phyloP scores from a whole-genome alignment of 2,888 invertebrate genomes.

The Auanema freiburgensis region DNA sequence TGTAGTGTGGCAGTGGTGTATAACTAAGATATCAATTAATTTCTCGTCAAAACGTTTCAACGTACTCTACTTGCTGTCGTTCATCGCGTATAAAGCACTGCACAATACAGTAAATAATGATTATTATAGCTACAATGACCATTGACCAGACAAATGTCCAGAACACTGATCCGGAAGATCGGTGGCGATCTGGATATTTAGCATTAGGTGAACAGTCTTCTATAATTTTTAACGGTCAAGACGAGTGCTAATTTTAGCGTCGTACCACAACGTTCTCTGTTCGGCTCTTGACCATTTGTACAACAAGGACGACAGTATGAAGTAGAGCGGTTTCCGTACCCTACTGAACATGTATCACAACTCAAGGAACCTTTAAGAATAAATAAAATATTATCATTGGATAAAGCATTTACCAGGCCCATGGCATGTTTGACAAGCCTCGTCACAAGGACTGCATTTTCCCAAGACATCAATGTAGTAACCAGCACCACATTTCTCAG shows the following conservation, averaged over 20 bases:
- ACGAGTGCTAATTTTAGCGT: too few relatives aligned
- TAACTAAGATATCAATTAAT: slow-evolving; percentile 29
- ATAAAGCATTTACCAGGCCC: slow-evolving; percentile 48
- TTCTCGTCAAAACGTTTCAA: not conserved
- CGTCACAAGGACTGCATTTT: slow-evolving; percentile 56
- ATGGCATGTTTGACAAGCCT: slow-evolving; percentile 55
- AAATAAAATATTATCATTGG: too few relatives aligned
- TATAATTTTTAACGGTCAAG: slow-evolving; percentile 14
- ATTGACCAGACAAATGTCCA: slow-evolving; percentile 30
- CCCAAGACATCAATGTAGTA: slow-evolving; percentile 52
- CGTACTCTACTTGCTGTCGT: slow-evolving; percentile 32
- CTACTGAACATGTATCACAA: slow-evolving; percentile 55
- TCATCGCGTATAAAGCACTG: slow-evolving; percentile 12
- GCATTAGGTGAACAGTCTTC: slow-evolving; percentile 41
- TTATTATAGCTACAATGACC: slow-evolving; percentile 25
- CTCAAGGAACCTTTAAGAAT: slow-evolving; percentile 49
- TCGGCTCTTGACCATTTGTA: slow-evolving; percentile 22
- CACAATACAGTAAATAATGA: slow-evolving; percentile 14
- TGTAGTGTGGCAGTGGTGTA: slow-evolving; percentile 47
- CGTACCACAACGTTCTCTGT: not conserved
- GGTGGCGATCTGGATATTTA: slow-evolving; percentile 11
- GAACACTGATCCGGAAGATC: slow-evolving; percentile 15
- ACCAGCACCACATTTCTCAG: slow-evolving; percentile 57
- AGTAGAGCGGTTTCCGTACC: slow-evolving; percentile 54
- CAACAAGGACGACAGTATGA: slow-evolving; percentile 62